Conservation (phyloP, 2,113 vertebrate species). For the Gymnorhina tibicen region DNA sequence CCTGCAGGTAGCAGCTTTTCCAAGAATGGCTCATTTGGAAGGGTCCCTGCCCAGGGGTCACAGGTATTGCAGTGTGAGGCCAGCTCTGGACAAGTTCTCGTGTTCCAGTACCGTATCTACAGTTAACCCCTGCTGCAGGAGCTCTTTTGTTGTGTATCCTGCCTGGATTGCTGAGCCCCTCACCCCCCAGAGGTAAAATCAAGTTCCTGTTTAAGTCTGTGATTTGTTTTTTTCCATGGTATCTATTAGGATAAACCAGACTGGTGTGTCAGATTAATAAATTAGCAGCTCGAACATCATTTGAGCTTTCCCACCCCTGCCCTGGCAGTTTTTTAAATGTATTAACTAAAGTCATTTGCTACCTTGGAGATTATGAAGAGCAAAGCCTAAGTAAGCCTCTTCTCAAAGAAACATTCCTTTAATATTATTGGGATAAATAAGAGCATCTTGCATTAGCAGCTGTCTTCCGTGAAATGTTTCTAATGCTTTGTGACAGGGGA, state of each 20-base stretch:
- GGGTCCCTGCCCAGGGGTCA: background rate
- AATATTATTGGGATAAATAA: background rate
- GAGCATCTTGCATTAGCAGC: background rate
- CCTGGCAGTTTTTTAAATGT: background rate
- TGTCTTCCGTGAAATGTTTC: background rate
- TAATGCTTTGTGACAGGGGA: background rate
- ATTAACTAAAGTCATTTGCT: background rate
- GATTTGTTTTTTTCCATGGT: background rate
- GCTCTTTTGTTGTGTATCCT: background rate
- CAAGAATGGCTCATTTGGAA: background rate
- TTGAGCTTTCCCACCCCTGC: background rate
- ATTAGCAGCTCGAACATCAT: background rate
- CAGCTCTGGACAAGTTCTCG: background rate
- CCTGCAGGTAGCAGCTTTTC: constrained; percentile 19
- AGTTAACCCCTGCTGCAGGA: background rate
- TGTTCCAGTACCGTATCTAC: background rate
- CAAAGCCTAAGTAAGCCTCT: background rate
- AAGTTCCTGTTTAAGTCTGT: background rate
- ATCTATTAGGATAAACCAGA: background rate
- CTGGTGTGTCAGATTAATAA: background rate
- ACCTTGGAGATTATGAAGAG: background rate
- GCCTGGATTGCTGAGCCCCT: background rate
- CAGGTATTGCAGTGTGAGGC: constrained; percentile 53
- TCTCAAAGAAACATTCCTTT: background rate
- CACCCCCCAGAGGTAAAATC: constrained; percentile 45